Percentiles rank a stretch among this genome's conserved stretches.
phyloP scores from a whole-genome alignment of 2,888 invertebrate species.

The Salticus scenicus region DNA sequence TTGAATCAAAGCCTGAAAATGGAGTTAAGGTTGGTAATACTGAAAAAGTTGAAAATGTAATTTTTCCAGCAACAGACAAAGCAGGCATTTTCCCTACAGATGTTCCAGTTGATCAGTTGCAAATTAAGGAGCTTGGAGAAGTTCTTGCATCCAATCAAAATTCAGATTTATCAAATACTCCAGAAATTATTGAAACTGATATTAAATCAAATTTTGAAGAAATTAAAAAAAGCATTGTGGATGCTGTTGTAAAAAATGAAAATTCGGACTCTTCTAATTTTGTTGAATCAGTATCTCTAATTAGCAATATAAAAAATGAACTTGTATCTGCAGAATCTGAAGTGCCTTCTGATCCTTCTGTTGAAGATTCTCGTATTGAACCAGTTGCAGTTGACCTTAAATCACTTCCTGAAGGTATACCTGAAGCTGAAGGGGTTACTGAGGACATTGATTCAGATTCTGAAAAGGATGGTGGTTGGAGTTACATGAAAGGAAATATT shows the following conservation, averaged over 20 bases:
- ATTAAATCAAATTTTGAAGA: background rate
- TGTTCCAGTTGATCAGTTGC: too few species aligned
- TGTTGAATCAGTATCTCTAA: background rate
- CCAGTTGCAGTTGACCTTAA: conserved; percentile 56
- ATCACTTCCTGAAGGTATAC: conserved; percentile 64
- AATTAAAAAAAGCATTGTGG: background rate
- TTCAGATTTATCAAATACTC: background rate
- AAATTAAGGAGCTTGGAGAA: too few species aligned
- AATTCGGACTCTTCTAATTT: background rate
- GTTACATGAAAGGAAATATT: conserved; percentile 62
- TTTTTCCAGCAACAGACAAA: too few species aligned
- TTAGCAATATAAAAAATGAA: conserved; percentile 12
- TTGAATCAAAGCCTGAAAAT: background rate
- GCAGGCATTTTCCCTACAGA: too few species aligned
- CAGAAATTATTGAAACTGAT: background rate
- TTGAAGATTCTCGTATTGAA: conserved; percentile 39
- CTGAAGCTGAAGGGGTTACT: conserved; percentile 70
- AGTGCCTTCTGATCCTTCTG: conserved; percentile 33
- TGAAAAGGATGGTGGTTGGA: conserved; percentile 70
- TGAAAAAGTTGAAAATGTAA: background rate
- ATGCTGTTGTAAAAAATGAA: background rate
- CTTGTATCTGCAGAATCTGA: conserved; percentile 12
- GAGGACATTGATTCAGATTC: conserved; percentile 70
- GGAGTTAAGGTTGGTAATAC: background rate
- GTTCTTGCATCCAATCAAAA: background rate